A percentile compares a stretch with the other conserved stretches of the same genome.
These are phyloP conservation scores for Pterophyllum scalare DNA, from an alignment of 2,113 vertebrate genomes.

Conservation along the genomic window DNA sequence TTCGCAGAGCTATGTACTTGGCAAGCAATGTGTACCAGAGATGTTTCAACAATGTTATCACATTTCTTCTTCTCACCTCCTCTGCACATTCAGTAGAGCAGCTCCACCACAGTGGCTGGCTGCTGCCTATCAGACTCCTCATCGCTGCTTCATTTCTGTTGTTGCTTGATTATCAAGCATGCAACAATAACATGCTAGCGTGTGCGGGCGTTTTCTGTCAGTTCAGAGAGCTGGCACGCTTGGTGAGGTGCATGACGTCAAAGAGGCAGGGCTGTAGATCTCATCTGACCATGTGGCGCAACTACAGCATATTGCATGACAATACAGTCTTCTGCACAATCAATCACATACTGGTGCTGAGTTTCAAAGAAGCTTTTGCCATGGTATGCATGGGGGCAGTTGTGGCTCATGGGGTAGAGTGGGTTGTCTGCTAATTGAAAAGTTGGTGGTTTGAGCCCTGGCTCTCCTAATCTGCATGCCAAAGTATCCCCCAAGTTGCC, in stretches of 20 bases:
- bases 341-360: slow-evolving; percentile 37
- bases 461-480: neutral
- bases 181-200: slow-evolving; percentile 70
- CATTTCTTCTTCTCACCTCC: slow-evolving; percentile 43
- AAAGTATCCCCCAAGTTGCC: too few relatives aligned
- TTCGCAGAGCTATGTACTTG: neutral
- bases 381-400: too few relatives aligned
- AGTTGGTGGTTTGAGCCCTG: neutral
- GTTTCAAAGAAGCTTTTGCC: slow-evolving; percentile 14
- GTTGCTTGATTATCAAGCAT: slow-evolving; percentile 55
- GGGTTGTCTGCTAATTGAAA: neutral
- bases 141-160: slow-evolving; percentile 51
- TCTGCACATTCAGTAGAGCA: slow-evolving; percentile 27
- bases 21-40: neutral
- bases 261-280: slow-evolving; percentile 7
- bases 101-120: slow-evolving; percentile 24
- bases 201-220: slow-evolving; percentile 62
- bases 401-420: accelerated
- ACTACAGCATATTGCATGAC: slow-evolving; percentile 6
- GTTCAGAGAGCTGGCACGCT: slow-evolving; percentile 65
- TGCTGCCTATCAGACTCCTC: slow-evolving; percentile 37
- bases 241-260: slow-evolving; percentile 36
- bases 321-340: slow-evolving; percentile 17
- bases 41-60: slow-evolving; percentile 42
- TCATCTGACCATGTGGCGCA: slow-evolving; percentile 16